Evolutionary conservation across 2,797 vertebrate species (phyloP), one percentile per base, ranked within the genome.

Genomic region (Pelochelys cantorii): DNA sequence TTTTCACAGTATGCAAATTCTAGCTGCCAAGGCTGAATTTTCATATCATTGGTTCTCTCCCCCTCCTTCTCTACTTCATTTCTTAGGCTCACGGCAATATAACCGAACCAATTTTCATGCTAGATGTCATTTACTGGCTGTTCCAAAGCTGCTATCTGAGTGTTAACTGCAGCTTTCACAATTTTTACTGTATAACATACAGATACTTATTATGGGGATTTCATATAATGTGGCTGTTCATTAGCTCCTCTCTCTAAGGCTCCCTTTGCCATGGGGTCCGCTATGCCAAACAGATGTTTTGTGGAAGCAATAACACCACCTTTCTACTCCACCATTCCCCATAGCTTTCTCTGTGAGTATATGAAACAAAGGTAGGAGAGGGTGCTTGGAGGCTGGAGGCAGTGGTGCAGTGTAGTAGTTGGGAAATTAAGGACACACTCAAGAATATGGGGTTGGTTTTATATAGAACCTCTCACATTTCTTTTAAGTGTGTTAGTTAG

Each of bases 1-100:
- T 94, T 96, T 94, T 91, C 95, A 81, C 94, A 92, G 85, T 85
- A 25, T 52, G 92, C 93, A 87, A 92, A 91, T 94, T 92, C 85
- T 94, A 94, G 86, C 95, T 84, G 27, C 20, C n/a, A 37, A 10
- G 22, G 42, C 6, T 37, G 23, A 74, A 11, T 22, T 42, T 20
- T 71, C 68, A 71, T 34, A 11, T 42, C 22, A 74, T 22, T 74
- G 31, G 31, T 74, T 74, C 37, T 37, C 23, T 74, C 22, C 37
- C 62, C 20, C 37, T 25, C 11, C 5, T 25, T 74, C 22, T 42
- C 37, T 74, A 5, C 10, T 42, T 74, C 22, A 23, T 74, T 42
- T 5, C 22, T 42, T 74, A 37, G 29, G 17, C n/a, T n/a, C 18
- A 18, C 9, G 90, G 29, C 29, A 81, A 1, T 31, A 74, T 86